Percentiles rank a stretch among this genome's conserved stretches.
phyloP scores from a whole-genome alignment of 2,888 invertebrate species.

The Oxystoma pomonae region DNA sequence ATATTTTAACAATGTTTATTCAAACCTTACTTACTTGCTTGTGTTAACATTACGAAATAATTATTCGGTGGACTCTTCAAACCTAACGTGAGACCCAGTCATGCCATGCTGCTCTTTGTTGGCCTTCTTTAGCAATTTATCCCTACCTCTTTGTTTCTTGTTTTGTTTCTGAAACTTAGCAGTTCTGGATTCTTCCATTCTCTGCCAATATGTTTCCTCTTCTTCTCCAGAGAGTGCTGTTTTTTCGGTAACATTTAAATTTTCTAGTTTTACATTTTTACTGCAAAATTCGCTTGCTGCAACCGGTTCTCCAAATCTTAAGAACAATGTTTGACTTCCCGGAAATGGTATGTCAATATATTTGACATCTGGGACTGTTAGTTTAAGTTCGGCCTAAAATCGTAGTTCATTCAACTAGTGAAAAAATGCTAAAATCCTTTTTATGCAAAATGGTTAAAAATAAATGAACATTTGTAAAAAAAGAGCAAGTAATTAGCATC shows the following conservation, averaged over 20 bases:
- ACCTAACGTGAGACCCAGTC: constrained; percentile 36
- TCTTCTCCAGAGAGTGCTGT: constrained; percentile 40
- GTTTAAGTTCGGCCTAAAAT: constrained; percentile 59
- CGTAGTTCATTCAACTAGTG: no score
- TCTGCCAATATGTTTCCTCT: constrained; percentile 77
- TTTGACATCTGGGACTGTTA: constrained; percentile 59
- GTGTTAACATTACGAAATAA: no score
- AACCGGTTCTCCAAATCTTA: constrained; percentile 58
- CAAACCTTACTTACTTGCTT: no score
- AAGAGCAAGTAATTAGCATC: no score
- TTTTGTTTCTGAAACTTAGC: constrained; percentile 49
- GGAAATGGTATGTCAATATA: constrained; percentile 70
- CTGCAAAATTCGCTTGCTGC: constrained; percentile 47
- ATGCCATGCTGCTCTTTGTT: constrained; percentile 51
- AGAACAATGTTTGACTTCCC: constrained; percentile 61
- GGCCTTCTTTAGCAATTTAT: constrained; percentile 57
- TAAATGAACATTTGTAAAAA: no score
- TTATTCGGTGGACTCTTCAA: constrained; percentile 14
- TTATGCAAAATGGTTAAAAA: no score
- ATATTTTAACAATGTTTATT: no score
- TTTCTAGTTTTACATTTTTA: constrained; percentile 40
- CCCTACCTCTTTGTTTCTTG: constrained; percentile 56
- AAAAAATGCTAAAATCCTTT: no score
- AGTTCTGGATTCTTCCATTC: constrained; percentile 61
- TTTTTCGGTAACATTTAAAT: constrained; percentile 11